Percentiles rank a stretch among this genome's conserved stretches.
Conservation (phyloP, 2,888 invertebrate species). For the Synanthedon tipuliformis region DNA sequence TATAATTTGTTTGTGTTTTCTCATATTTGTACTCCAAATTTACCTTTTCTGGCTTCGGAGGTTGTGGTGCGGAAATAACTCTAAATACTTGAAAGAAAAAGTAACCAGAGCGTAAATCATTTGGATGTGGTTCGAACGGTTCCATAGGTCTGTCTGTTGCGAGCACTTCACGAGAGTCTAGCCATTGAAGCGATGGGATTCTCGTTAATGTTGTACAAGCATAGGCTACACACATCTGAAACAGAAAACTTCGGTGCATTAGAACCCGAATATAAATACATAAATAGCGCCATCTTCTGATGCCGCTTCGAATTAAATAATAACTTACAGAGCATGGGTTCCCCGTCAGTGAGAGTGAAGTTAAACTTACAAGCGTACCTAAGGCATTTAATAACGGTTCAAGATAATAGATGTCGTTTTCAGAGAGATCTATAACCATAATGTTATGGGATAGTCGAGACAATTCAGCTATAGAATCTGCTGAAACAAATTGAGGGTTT, state of each 20-base stretch:
- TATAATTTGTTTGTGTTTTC: neutral
- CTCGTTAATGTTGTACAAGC: slow-evolving; percentile 41
- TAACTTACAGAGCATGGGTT: slow-evolving; percentile 69
- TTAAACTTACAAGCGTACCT: slow-evolving; percentile 36
- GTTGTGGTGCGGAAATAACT: slow-evolving; percentile 62
- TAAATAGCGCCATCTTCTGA: slow-evolving; percentile 30
- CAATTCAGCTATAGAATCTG: slow-evolving; percentile 13
- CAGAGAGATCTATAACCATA: slow-evolving; percentile 61
- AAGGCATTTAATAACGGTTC: slow-evolving; percentile 44
- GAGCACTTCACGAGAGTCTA: slow-evolving; percentile 61
- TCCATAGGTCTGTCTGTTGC: slow-evolving; percentile 28
- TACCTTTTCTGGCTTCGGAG: slow-evolving; percentile 65
- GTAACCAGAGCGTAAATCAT: slow-evolving; percentile 43
- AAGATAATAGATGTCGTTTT: slow-evolving; percentile 70
- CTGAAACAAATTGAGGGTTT: neutral
- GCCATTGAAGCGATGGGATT: slow-evolving; percentile 53
- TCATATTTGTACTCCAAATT: neutral
- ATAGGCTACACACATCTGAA: slow-evolving; percentile 57
- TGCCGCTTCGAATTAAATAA: slow-evolving; percentile 2
- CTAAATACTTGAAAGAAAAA: slow-evolving; percentile 61
- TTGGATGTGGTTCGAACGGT: slow-evolving; percentile 35
- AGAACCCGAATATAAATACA: neutral
- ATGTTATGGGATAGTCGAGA: slow-evolving; percentile 25
- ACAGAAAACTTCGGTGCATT: neutral
- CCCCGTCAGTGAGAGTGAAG: slow-evolving; percentile 60